Base-by-base conservation (phyloP, 35 echinoderm and acorn worm species). In the Heliocidaris erythrogramma region DNA sequence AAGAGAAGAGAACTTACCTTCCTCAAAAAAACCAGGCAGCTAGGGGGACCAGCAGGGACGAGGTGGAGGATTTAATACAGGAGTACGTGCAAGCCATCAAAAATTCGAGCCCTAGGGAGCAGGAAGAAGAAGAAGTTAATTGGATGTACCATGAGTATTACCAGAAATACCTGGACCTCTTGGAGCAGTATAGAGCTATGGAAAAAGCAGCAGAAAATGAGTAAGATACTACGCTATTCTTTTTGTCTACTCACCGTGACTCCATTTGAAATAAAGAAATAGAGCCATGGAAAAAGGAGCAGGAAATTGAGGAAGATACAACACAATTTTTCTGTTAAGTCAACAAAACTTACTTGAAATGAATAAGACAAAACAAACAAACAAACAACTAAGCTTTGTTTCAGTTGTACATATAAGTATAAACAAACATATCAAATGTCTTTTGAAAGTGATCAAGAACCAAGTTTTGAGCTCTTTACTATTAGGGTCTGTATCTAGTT, bases 61-160 rank as follows among this genome's bases (percentile, higher is more conserved):
- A 92, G 31, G 48, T 59, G 47, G 91, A 92, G 49, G 47, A 49
- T 30, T 59, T 92, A 30, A 92, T 92, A 92, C 48, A 92, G 50
- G 48, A 92, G 91, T 92, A 92, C 91, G 49, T 92, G 48, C 91
- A 92, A 59, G 91, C 91, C 24, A 52, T 92, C 27, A n/a, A 92
- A 59, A 50, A 59, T 59, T 92, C 91, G 27, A 30, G 11, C 48
- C 31, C 87, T 18, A 48, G 47, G 87, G 50, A 50, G 47, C 13
- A 24, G 91, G 49, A 52, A 13, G 91, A 92, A 35, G 86, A 89
- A 59, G 50, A 92, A n/a, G 91, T 59, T 5, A 92, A 92, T 29
- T 92, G 91, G 91, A 32, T 92, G 48, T 92, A 92, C 32, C 91
- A 92, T 13, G 91, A 92, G 91, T 92, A 92, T 59, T 92, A 92